phyloP scores from a whole-genome alignment of 2,113 vertebrate genomes.

The Macrotus californicus region DNA sequence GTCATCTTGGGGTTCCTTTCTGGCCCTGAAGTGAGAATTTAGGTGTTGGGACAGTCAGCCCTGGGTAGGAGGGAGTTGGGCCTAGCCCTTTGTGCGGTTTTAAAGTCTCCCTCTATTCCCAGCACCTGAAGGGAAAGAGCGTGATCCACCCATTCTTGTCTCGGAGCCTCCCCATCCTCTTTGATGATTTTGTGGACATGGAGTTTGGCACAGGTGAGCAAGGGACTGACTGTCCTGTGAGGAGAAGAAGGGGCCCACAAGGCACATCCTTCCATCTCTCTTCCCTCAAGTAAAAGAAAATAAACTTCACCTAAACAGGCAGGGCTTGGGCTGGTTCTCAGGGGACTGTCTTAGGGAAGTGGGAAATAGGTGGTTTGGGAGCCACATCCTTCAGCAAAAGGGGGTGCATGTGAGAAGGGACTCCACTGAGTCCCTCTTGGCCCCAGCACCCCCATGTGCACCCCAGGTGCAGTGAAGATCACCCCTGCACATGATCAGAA shows the following conservation, averaged over 20 bases:
- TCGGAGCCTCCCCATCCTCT: conserved; percentile 86
- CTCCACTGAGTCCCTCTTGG: neutral
- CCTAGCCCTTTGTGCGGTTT: accelerated
- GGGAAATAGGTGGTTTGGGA: neutral
- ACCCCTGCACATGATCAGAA: conserved; percentile 93
- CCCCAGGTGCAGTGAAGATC: conserved; percentile 92
- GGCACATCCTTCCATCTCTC: accelerated
- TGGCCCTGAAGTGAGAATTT: neutral
- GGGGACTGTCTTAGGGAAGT: neutral
- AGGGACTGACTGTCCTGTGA: neutral
- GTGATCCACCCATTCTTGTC: conserved; percentile 87
- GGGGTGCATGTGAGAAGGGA: neutral
- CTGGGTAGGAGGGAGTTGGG: neutral
- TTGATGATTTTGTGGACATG: conserved; percentile 90
- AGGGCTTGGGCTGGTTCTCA: neutral
- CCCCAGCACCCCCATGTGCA: neutral
- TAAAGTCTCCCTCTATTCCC: neutral
- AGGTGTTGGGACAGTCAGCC: neutral
- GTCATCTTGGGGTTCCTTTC: neutral
- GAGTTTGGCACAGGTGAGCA: conserved; percentile 87
- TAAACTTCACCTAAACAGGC: neutral
- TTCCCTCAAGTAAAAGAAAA: neutral
- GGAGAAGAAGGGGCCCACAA: neutral
- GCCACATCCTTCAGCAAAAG: neutral
- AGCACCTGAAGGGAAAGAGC: conserved; percentile 87